Conservation (phyloP, 1,140 invertebrate species). For the Heliconius himera region DNA sequence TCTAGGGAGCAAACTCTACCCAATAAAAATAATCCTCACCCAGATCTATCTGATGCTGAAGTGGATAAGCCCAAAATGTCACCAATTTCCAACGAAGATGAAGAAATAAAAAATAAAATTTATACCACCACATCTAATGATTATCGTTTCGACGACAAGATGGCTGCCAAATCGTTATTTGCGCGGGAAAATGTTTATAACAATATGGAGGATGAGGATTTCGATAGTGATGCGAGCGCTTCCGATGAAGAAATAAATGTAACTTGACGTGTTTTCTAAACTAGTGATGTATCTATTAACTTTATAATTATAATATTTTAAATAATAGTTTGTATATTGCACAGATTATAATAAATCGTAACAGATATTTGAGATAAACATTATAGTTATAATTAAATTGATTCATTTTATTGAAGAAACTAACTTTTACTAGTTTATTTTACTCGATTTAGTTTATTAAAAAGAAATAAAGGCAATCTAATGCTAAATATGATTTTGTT, state of each 20-base stretch:
- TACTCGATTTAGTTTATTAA: no score
- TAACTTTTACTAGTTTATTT: no score
- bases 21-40: conserved; percentile 98
- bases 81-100: conserved; percentile 78
- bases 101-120: conserved; percentile 70
- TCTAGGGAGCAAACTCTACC: conserved; percentile 96
- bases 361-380: background rate
- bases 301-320: background rate
- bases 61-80: conserved; percentile 87
- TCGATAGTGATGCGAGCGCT: conserved; percentile 87
- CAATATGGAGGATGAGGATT: conserved; percentile 83
- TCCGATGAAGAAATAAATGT: conserved; percentile 92
- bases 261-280: conserved; percentile 84
- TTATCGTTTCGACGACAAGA: conserved; percentile 72
- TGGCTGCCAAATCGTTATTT: conserved; percentile 55
- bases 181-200: conserved; percentile 74
- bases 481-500: no score
- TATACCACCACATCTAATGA: conserved; percentile 62
- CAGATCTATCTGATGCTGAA: conserved; percentile 95
- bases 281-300: background rate
- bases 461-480: no score
- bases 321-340: conserved; percentile 8
- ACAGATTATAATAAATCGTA: background rate
- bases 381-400: background rate
- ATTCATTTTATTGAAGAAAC: no score